These are phyloP conservation scores for Psilanteris sp. DNA, from an alignment of 1,140 invertebrate species.

Conservation along the genomic window DNA sequence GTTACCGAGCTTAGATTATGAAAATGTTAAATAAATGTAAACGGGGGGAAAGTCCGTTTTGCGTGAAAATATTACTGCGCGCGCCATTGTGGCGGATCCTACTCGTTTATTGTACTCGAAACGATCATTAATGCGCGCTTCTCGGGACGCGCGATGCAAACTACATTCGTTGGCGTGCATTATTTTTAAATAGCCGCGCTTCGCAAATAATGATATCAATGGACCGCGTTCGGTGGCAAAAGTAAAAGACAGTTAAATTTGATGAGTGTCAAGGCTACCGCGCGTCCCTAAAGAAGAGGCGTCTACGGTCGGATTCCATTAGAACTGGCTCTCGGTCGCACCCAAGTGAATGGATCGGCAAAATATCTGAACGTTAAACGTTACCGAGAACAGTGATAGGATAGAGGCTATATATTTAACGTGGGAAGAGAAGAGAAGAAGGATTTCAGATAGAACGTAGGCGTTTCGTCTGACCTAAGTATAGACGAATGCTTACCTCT, in stretches of 20 bases:
- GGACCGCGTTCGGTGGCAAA: conserved; percentile 1
- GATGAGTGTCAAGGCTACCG: conserved; percentile 36
- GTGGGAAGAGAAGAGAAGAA: conserved; percentile 59
- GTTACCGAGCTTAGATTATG: conserved; percentile 18
- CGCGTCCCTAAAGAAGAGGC: conserved; percentile 18
- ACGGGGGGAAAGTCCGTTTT: conserved; percentile 28
- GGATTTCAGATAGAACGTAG: conserved; percentile 51
- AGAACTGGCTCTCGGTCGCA: conserved; percentile 39
- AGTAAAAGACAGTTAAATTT: conserved; percentile 21
- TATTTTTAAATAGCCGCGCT: conserved; percentile 13
- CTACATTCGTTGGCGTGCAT: too few relatives aligned
- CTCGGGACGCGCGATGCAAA: too few relatives aligned
- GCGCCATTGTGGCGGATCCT: conserved; percentile 10
- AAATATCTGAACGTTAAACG: conserved; percentile 29
- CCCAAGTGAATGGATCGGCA: conserved; percentile 38
- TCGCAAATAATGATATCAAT: conserved; percentile 11
- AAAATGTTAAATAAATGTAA: conserved; percentile 39
- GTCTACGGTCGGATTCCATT: conserved; percentile 47
- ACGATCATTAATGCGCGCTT: too few relatives aligned
- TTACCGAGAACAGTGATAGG: conserved; percentile 40
- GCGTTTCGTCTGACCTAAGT: conserved; percentile 54
- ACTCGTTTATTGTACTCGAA: too few relatives aligned
- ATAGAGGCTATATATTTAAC: conserved; percentile 60
- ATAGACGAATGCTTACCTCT: conserved; percentile 47
- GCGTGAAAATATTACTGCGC: conserved; percentile 7